Evolutionary conservation across 1,140 invertebrate genomes (phyloP).

Genomic region (Anthonomus grandis): DNA sequence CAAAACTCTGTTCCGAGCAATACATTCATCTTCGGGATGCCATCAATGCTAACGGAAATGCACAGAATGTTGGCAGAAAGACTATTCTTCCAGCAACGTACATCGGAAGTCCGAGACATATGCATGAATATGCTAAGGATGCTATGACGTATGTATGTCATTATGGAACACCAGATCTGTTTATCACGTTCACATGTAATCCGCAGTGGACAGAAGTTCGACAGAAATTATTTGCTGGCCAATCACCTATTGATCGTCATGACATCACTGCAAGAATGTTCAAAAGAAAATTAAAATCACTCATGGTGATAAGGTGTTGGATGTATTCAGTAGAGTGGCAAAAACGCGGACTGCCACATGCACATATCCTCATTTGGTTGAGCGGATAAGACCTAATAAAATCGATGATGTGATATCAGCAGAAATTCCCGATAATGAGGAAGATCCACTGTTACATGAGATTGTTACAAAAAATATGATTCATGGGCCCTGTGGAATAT

Average conservation of each 20-base stretch:
- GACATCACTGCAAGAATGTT: too few relatives aligned
- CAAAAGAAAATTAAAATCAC: too few relatives aligned
- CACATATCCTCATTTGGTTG: too few relatives aligned
- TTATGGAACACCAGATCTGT: slow-evolving; percentile 3
- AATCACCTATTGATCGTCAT: too few relatives aligned
- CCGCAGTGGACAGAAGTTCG: background rate
- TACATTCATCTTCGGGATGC: slow-evolving; percentile 41
- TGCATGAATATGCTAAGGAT: slow-evolving; percentile 51
- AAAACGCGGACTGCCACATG: too few relatives aligned
- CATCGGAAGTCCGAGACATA: slow-evolving; percentile 48
- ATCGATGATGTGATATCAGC: slow-evolving; percentile 54
- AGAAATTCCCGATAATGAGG: slow-evolving; percentile 53
- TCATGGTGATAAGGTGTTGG: too few relatives aligned
- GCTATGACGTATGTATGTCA: slow-evolving; percentile 20
- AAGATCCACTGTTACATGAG: slow-evolving; percentile 48
- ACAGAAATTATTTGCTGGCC: too few relatives aligned
- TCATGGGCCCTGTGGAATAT: slow-evolving; percentile 54
- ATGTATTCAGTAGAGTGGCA: too few relatives aligned
- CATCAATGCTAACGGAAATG: slow-evolving; percentile 30
- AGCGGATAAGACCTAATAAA: slow-evolving; percentile 45
- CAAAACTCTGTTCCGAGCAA: slow-evolving; percentile 45
- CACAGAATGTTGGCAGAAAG: slow-evolving; percentile 29
- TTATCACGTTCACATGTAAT: slow-evolving; percentile 12
- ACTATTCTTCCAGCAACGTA: slow-evolving; percentile 50
- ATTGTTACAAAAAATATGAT: slow-evolving; percentile 52